Conservation (phyloP, 1,140 invertebrate genomes). For the Drosophila setifemur region DNA sequence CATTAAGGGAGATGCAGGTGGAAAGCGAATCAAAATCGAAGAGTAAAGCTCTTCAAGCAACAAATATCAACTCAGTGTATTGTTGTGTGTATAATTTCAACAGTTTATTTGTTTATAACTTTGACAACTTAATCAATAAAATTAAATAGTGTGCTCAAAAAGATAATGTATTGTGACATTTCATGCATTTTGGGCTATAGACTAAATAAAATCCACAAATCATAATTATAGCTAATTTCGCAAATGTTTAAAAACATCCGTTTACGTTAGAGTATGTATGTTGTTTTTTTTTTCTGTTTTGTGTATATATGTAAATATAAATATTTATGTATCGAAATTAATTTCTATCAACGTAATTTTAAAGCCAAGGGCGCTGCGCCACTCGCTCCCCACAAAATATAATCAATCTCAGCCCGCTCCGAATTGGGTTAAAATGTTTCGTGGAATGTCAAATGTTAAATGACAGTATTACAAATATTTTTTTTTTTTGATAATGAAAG, state of each 20-base stretch:
- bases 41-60: neutral
- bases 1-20: neutral
- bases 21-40: conserved; percentile 7
- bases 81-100: conserved; percentile 45
- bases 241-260: conserved; percentile 42
- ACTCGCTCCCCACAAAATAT: conserved; percentile 21
- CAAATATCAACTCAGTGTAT: neutral
- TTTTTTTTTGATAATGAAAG: conserved; percentile 6
- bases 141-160: conserved; percentile 29
- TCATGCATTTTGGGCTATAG: conserved; percentile 39
- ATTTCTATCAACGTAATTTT: conserved; percentile 17
- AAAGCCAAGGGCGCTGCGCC: conserved; percentile 30
- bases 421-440: conserved; percentile 14
- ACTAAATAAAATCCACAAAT: conserved; percentile 56
- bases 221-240: conserved; percentile 54
- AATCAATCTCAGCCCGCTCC: conserved; percentile 12
- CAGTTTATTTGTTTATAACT: conserved; percentile 59
- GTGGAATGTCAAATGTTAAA: conserved; percentile 71
- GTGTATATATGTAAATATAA: conserved; percentile 31
- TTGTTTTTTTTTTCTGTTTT: neutral
- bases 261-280: conserved; percentile 25
- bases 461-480: conserved; percentile 28
- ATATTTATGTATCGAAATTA: conserved; percentile 23
- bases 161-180: conserved; percentile 45
- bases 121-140: conserved; percentile 44